Conservation (phyloP, 2,888 invertebrate genomes). For the Macrosiphum euphorbiae region DNA sequence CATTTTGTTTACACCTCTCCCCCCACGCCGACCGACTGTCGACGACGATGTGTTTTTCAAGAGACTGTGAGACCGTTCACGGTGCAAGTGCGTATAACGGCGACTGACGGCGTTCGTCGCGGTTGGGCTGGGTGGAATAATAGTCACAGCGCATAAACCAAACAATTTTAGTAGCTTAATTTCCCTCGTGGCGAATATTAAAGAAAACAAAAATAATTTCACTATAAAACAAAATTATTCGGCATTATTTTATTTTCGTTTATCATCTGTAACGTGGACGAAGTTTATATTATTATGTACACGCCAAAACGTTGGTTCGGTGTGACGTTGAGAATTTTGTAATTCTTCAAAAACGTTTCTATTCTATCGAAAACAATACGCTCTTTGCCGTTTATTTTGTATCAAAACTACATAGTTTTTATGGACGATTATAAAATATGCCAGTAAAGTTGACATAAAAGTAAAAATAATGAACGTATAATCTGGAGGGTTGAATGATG, state of each 20-base stretch:
- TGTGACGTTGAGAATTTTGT: neutral
- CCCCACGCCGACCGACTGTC: neutral
- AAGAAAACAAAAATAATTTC: conserved; percentile 22
- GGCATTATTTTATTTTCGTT: conserved; percentile 1
- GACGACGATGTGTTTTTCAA: conserved; percentile 40
- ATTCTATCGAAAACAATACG: neutral
- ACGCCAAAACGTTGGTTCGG: neutral
- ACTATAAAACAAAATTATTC: conserved; percentile 27
- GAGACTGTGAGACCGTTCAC: neutral
- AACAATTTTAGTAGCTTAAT: conserved; percentile 56
- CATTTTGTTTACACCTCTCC: neutral
- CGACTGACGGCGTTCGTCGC: too few species aligned
- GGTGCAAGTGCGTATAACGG: neutral
- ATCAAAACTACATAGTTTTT: neutral
- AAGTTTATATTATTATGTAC: neutral
- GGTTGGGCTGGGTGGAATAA: neutral
- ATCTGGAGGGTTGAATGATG: too few species aligned
- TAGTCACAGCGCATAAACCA: conserved; percentile 60
- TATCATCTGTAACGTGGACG: neutral
- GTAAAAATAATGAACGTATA: neutral
- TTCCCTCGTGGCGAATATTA: conserved; percentile 61
- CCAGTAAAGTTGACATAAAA: neutral
- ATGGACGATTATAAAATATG: neutral
- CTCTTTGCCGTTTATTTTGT: neutral
- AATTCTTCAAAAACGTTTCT: neutral